Percentiles rank a stretch among this genome's conserved stretches.
Conservation (phyloP, 1,140 invertebrate genomes). For the Bombyx mandarina region DNA sequence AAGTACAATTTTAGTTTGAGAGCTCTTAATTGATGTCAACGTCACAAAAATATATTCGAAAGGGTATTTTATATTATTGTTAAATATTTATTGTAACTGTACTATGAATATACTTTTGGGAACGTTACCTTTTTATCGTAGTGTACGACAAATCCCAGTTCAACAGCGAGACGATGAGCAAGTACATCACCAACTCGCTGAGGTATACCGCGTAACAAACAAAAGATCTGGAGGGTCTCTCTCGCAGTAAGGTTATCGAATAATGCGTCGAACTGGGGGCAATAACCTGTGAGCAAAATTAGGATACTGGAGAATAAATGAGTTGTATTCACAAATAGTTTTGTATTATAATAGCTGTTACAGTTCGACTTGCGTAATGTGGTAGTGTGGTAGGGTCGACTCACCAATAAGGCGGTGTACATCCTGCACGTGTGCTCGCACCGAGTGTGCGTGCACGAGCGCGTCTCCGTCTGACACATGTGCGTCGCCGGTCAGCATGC, state of each 20-base stretch:
- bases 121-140: conserved; percentile 68
- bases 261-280: conserved; percentile 83
- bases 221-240: conserved; percentile 82
- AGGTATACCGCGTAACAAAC: conserved; percentile 78
- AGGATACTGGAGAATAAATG: neutral
- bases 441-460: conserved; percentile 67
- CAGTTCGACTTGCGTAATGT: neutral
- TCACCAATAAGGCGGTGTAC: conserved; percentile 72
- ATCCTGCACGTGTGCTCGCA: conserved; percentile 67
- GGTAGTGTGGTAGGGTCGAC: neutral
- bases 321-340: neutral
- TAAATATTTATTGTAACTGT: too few species aligned
- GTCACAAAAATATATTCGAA: too few species aligned
- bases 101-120: neutral
- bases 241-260: conserved; percentile 80
- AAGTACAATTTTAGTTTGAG: too few species aligned
- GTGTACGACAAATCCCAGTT: conserved; percentile 67
- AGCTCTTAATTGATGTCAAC: too few species aligned
- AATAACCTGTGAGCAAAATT: conserved; percentile 72
- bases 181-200: conserved; percentile 36
- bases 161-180: conserved; percentile 42
- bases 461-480: conserved; percentile 65
- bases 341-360: neutral
- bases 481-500: conserved; percentile 90
- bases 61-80: too few species aligned